These are phyloP conservation scores for Rhopalosiphum maidis DNA, from an alignment of 1,140 invertebrate species.

Conservation along the genomic window DNA sequence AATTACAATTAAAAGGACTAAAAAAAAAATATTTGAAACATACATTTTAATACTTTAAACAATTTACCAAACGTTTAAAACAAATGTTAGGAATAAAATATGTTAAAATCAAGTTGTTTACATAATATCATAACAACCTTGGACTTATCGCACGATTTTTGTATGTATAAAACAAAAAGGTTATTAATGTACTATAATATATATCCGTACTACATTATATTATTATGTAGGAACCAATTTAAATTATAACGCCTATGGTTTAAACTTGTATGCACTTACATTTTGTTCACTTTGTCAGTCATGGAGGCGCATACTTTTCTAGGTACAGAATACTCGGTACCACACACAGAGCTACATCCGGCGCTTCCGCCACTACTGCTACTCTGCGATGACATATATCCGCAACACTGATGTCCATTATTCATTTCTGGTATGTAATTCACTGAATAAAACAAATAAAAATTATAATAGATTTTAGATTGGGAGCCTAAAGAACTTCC, in stretches of 20 bases:
- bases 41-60: neutral
- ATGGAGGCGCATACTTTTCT: slow-evolving; percentile 42
- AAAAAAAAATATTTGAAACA: neutral
- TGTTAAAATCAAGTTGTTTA: neutral
- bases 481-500: neutral
- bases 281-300: slow-evolving; percentile 35
- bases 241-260: neutral
- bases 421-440: slow-evolving; percentile 43
- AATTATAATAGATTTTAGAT: neutral
- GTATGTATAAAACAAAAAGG: neutral
- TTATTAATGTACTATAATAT: neutral
- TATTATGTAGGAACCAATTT: neutral
- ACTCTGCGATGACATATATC: slow-evolving; percentile 22
- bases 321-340: slow-evolving; percentile 55
- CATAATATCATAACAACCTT: neutral
- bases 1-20: neutral
- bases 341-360: slow-evolving; percentile 46
- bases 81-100: neutral
- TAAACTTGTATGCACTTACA: neutral
- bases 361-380: slow-evolving; percentile 50
- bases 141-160: neutral
- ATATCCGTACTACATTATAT: neutral
- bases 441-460: slow-evolving; percentile 12
- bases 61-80: neutral
- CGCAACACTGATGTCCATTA: slow-evolving; percentile 49